Conservation (phyloP, 2,797 vertebrate genomes). For the Sarcoramphus papa region DNA sequence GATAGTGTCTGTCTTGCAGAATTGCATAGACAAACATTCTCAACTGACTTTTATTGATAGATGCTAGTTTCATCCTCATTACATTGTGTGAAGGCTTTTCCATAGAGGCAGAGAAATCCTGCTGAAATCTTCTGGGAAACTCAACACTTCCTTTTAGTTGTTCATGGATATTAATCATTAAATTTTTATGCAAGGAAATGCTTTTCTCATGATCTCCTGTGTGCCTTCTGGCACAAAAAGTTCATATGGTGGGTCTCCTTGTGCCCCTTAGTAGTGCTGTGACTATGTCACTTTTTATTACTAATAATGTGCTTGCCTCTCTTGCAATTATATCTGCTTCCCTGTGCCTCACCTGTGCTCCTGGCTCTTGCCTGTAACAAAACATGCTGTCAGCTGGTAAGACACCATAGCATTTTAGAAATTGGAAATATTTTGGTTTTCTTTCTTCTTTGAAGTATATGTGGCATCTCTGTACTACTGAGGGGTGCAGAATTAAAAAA, state of each 20-base stretch:
- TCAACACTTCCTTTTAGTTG: neutral
- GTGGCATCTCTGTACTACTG: neutral
- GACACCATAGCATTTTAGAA: neutral
- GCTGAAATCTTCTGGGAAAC: neutral
- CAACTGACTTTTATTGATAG: neutral
- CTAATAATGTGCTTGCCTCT: neutral
- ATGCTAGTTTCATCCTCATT: neutral
- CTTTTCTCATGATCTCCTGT: neutral
- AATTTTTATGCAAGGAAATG: neutral
- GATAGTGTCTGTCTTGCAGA: neutral
- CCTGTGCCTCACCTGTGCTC: neutral
- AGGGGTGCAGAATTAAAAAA: neutral
- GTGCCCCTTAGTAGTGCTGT: neutral
- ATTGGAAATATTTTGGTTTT: neutral
- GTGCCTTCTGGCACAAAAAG: neutral
- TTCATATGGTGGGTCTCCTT: neutral
- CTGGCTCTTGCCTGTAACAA: neutral
- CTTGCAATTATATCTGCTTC: neutral
- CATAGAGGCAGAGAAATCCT: neutral
- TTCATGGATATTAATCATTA: neutral
- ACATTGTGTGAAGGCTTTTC: neutral
- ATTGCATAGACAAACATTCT: neutral
- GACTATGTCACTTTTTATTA: neutral
- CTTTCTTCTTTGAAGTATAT: neutral
- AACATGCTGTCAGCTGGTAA: neutral